Evolutionary conservation across 2,113 vertebrate genomes (phyloP).

Genomic region (Nanorana parkeri): DNA sequence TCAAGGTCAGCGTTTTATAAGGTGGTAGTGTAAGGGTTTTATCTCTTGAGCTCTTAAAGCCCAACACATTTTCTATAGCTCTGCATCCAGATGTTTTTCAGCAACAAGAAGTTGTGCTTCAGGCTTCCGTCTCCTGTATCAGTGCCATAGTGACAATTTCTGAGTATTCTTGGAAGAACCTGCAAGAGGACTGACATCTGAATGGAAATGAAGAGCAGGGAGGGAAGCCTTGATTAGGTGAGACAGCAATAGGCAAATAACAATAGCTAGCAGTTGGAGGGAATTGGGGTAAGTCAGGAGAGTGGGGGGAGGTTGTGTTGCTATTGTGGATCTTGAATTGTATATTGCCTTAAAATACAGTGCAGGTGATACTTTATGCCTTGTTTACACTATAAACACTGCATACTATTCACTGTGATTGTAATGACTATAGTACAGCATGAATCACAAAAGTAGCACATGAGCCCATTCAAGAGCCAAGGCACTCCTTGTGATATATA

Average conservation of each 20-base stretch:
- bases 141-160: not conserved
- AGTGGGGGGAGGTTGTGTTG: not conserved
- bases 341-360: not conserved
- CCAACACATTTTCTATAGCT: not conserved
- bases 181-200: not conserved
- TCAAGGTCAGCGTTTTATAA: no score
- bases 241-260: slow-evolving; percentile 6
- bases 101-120: not conserved
- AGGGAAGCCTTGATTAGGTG: not conserved
- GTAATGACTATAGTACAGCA: no score
- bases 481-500: no score
- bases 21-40: no score
- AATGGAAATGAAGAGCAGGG: not conserved
- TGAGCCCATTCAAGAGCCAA: no score
- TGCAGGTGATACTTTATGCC: slow-evolving; percentile 6
- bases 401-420: not conserved
- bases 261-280: not conserved
- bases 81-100: not conserved
- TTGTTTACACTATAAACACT: slow-evolving; percentile 20
- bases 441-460: no score
- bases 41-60: no score
- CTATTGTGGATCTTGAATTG: not conserved
- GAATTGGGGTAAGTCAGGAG: not conserved
- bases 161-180: not conserved
- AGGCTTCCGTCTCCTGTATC: no score